These are phyloP conservation scores for Apodemus agrarius DNA, from an alignment of 2,797 vertebrate genomes.

Conservation along the genomic window DNA sequence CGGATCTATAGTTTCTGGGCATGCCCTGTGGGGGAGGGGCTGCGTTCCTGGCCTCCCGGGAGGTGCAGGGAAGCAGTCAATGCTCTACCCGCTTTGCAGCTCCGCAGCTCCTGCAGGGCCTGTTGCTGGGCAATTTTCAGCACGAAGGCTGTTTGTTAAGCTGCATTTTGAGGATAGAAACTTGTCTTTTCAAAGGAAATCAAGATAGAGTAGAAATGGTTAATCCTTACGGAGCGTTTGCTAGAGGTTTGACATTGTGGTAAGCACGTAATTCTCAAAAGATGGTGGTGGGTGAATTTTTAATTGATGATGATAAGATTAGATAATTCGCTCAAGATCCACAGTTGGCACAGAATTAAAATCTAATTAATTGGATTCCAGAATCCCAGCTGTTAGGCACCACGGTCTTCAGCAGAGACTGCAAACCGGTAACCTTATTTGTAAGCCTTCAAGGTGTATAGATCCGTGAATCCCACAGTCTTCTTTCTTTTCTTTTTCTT, in stretches of 20 bases:
- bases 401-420: neutral
- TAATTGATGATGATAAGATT: conserved; percentile 57
- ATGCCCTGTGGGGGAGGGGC: conserved; percentile 73
- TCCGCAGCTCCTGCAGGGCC: conserved; percentile 43
- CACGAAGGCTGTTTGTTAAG: neutral
- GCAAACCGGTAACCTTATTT: neutral
- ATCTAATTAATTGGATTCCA: conserved; percentile 50
- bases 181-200: conserved; percentile 55
- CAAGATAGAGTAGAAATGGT: conserved; percentile 21
- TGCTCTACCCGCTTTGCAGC: conserved; percentile 71
- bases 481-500: too few species aligned
- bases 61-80: conserved; percentile 65
- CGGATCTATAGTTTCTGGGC: conserved; percentile 80
- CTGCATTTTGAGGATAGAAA: conserved; percentile 26
- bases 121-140: conserved; percentile 72
- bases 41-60: conserved; percentile 75
- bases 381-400: conserved; percentile 5
- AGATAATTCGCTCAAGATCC: conserved; percentile 62
- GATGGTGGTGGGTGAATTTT: conserved; percentile 44
- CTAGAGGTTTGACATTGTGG: neutral
- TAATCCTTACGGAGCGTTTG: neutral
- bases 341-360: conserved; percentile 42
- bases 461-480: neutral
- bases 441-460: neutral
- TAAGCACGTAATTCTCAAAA: conserved; percentile 63